Base-by-base conservation (phyloP, 2,888 invertebrate species). In the Chydorus sphaericus region DNA sequence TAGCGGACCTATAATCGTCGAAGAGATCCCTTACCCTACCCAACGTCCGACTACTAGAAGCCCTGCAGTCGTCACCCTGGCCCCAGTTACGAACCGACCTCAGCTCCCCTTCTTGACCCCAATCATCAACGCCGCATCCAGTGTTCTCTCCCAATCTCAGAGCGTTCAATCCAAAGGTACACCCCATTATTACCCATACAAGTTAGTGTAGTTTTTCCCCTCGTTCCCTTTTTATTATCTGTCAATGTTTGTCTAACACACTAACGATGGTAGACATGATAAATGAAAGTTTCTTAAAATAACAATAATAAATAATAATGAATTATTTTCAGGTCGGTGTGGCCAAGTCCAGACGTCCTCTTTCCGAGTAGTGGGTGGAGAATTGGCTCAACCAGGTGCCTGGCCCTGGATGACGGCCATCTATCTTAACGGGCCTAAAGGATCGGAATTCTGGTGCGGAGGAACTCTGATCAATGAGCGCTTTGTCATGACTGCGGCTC, bases 331-430 rank as follows among this genome's bases (percentile, higher is more conserved):
- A 86, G 61, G 80, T 83, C 60, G 87, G 84, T 72, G 81, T 82
- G 64, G 87, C 83, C 54, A 82, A 83, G 44, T 65, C 10, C 63
- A 63, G 57, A 56, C 62, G 10, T 63, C 66, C 1, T 62, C 65
- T 36, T 89, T 85, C 60, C 79, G 93, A 4, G 88, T 94, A 44
- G 93, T 94, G 0, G 94, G 94, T 0, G 94, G 94, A 4, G 81
- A 84, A 55, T 64, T 57, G 67, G 77, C 90, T 0, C 74, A 82
- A 26, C 82, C 87, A 0, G 92, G 92, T 0, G 80, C 87, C 54
- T 91, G 91, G 89, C 93, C 94, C 0, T 94, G 93, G 93, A 86
- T 94, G 85, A 93, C 88, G 0, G 92, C 92, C 1, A 89, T 92
- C 63, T 92, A 86, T 70, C 75, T 92, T 49, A 88, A 89, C 66